Conservation (phyloP, 2,888 invertebrate genomes). For the Busseola fusca region DNA sequence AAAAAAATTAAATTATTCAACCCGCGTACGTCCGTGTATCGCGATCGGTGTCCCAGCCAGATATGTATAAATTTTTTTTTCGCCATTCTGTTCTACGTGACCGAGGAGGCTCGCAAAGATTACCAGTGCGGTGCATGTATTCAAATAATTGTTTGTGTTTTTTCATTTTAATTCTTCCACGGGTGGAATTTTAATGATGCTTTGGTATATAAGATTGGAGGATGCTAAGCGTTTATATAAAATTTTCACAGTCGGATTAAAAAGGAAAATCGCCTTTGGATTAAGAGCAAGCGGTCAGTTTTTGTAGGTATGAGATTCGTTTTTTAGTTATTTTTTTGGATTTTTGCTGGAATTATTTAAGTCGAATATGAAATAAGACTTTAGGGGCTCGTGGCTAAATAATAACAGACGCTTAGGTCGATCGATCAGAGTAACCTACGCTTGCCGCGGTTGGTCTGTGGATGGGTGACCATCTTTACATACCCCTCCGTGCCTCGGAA, state of each 20-base stretch:
- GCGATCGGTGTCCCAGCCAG: conserved; percentile 85
- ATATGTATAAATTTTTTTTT: conserved; percentile 77
- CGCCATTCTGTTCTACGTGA: conserved; percentile 84
- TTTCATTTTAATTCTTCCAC: conserved; percentile 70
- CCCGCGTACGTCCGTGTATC: conserved; percentile 83
- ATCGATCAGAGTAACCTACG: no score
- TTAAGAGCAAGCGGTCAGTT: conserved; percentile 52
- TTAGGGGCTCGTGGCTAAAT: no score
- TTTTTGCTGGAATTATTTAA: conserved; percentile 31
- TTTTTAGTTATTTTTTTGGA: conserved; percentile 32
- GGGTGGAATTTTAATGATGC: conserved; percentile 75
- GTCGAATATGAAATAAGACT: conserved; percentile 26
- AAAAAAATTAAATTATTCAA: conserved; percentile 86
- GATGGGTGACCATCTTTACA: no score
- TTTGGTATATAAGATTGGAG: conserved; percentile 69
- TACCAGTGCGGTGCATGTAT: conserved; percentile 76
- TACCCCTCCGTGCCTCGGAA: no score
- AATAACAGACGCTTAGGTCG: no score
- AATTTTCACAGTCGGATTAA: conserved; percentile 58
- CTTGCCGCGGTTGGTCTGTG: no score
- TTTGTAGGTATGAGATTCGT: conserved; percentile 45
- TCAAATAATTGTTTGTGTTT: conserved; percentile 81
- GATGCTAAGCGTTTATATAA: conserved; percentile 57
- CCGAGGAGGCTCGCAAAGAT: conserved; percentile 81
- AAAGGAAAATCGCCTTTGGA: conserved; percentile 60